Percentiles rank a stretch among this genome's conserved stretches.
These are phyloP conservation scores for Drosophila nannoptera DNA, from an alignment of 1,140 invertebrate species.

Conservation along the genomic window DNA sequence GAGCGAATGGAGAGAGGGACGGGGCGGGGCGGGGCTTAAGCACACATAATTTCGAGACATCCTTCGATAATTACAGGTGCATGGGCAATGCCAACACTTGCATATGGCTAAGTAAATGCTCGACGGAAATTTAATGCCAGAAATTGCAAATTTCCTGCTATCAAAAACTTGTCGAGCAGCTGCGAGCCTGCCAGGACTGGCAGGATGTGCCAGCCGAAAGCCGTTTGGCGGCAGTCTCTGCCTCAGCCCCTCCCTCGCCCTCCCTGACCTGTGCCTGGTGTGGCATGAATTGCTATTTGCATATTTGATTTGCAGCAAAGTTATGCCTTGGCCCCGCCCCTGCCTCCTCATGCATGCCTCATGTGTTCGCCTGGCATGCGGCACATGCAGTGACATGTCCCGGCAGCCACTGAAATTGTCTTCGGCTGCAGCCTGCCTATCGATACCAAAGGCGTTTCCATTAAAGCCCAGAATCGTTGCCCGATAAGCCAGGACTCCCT, in stretches of 20 bases:
- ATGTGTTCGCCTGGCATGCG: no score
- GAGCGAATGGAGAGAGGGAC: no score
- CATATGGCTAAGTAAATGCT: slow-evolving; percentile 49
- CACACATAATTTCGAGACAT: slow-evolving; percentile 29
- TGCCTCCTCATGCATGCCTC: no score
- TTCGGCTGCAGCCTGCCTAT: no score
- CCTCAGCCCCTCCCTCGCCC: not conserved
- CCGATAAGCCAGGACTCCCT: no score
- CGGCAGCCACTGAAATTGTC: no score
- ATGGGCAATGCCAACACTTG: slow-evolving; percentile 20
- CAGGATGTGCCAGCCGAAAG: slow-evolving; percentile 14
- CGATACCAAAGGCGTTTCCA: no score
- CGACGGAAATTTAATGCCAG: slow-evolving; percentile 71
- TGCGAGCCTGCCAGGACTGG: not conserved
- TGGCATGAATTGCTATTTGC: slow-evolving; percentile 44
- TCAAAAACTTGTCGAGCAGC: slow-evolving; percentile 58
- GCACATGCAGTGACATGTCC: not conserved
- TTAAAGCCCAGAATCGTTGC: no score
- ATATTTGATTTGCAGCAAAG: slow-evolving; percentile 62
- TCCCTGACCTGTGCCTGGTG: not conserved
- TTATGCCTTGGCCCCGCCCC: slow-evolving; percentile 23
- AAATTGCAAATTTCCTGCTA: slow-evolving; percentile 75
- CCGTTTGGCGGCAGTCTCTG: slow-evolving; percentile 1
- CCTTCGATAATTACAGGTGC: slow-evolving; percentile 33
- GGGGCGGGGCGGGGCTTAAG: slow-evolving; percentile 18